A percentile compares a stretch with the other conserved stretches of the same genome.
phyloP scores from a whole-genome alignment of 2,113 vertebrate species.

The Poeciliopsis occidentalis region DNA sequence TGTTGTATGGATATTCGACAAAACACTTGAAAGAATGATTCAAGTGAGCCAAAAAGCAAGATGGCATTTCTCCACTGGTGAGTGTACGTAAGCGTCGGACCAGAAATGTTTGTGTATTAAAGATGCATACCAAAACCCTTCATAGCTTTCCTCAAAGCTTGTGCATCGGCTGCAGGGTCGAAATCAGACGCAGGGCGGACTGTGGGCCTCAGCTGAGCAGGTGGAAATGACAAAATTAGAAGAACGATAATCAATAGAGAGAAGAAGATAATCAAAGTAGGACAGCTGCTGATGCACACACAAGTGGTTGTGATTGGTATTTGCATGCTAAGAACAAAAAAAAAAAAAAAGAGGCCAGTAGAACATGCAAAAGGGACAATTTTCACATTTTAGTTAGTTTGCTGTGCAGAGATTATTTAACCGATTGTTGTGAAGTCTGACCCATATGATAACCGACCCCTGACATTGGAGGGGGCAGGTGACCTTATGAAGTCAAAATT shows the following conservation, averaged over 20 bases:
- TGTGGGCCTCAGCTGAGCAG: conserved; percentile 85
- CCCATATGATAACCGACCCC: conserved; percentile 22
- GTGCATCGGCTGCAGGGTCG: conserved; percentile 87
- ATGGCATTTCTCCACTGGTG: not conserved
- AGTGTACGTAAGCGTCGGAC: not conserved
- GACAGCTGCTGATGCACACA: not conserved
- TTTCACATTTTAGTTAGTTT: not conserved
- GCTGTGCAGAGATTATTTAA: conserved; percentile 3
- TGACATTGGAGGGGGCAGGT: conserved; percentile 39
- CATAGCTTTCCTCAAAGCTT: conserved; percentile 95
- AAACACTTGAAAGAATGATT: not conserved
- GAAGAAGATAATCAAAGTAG: not conserved
- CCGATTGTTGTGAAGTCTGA: conserved; percentile 3
- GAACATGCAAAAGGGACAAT: conserved; percentile 21
- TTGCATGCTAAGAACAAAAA: conserved; percentile 7
- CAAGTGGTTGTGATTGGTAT: not conserved
- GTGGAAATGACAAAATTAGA: conserved; percentile 6
- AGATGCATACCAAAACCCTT: conserved; percentile 89
- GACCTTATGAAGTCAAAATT: conserved; percentile 37
- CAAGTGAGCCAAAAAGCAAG: not conserved
- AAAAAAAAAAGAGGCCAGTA: conserved; percentile 24
- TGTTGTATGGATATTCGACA: not conserved
- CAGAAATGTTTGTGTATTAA: not conserved
- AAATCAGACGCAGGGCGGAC: conserved; percentile 75
- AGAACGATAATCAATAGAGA: not conserved